Base-by-base conservation (phyloP, 2,888 invertebrate genomes). In the Apotomis turbidana region DNA sequence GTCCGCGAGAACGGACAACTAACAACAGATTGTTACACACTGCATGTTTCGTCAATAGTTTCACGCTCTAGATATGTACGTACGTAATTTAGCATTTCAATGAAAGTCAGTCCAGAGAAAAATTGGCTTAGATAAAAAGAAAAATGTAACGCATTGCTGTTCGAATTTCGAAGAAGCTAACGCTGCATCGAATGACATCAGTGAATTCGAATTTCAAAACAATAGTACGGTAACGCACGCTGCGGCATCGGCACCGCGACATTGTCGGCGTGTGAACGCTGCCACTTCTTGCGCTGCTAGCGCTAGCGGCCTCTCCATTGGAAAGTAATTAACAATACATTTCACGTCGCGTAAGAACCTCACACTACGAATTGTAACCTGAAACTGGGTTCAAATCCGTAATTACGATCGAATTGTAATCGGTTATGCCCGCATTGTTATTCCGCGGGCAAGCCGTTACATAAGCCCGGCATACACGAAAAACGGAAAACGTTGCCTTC, bases 11-110 rank as follows among this genome's bases (percentile, higher is more conserved):
- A 71, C 71, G 58, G 51, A 63, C 64, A 52, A 54, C 58, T 13
- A 58, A 90, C 89, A 86, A 83, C 89, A 92, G 93, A 93, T 93
- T 90, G 93, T 93, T 87, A 89, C 86, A 91, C 91, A 91, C 93
- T 93, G 91, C 93, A 93, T 93, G 91, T 93, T 93, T 93, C 93
- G 93, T 91, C 90, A 92, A 91, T 88, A 83, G 87, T 89, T 93
- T 90, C 90, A 93, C 91, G 93, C 90, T 93, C 93, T 87, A 87
- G 88, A 92, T 92, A 87, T 54, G 67, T 52, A 13, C 64, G 62
- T 64, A 63, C 70, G 68, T 64, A 68, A 70, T 70, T 79, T 81
- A 76, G 79, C 83, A 87, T 88, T 90, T 84, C 83, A 90, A 90
- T 89, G 91, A 91, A 91, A 93, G 92, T 85, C 82, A 80, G 80